Evolutionary conservation across 23 tunicate species (phyloP).

Genomic region (Ciona savignyi): DNA sequence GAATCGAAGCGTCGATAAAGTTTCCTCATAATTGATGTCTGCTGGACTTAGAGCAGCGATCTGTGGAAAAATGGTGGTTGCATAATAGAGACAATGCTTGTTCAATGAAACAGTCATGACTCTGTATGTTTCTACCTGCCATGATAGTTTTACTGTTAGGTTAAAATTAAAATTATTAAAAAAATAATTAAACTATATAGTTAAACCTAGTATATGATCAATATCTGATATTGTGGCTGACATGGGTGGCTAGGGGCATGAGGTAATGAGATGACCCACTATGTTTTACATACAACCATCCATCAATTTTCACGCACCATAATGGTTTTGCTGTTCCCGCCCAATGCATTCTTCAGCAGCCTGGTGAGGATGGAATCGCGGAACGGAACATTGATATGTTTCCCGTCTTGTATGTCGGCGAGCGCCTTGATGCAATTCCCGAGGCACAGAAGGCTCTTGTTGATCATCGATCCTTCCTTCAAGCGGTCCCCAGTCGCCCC

Average conservation of each 20-base stretch:
- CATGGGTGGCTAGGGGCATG: too few species aligned
- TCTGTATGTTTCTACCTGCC: too few species aligned
- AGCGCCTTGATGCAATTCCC: slow-evolving; percentile 92
- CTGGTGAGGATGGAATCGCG: slow-evolving; percentile 76
- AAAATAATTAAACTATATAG: too few species aligned
- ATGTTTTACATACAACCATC: too few species aligned
- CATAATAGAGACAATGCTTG: too few species aligned
- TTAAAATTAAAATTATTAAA: too few species aligned
- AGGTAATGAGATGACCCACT: too few species aligned
- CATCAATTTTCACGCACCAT: slow-evolving; percentile 78
- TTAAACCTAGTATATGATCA: too few species aligned
- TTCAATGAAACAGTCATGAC: too few species aligned
- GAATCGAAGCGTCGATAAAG: slow-evolving; percentile 81
- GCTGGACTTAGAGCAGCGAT: slow-evolving; percentile 96
- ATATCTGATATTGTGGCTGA: too few species aligned
- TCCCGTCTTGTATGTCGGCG: slow-evolving; percentile 81
- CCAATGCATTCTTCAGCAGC: slow-evolving; percentile 87
- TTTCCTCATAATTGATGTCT: slow-evolving; percentile 87
- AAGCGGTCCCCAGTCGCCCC: slow-evolving; percentile 83
- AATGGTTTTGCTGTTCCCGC: slow-evolving; percentile 93
- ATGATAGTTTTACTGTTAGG: too few species aligned
- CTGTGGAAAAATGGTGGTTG: slow-evolving; percentile 11
- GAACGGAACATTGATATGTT: slow-evolving; percentile 56
- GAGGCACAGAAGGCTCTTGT: slow-evolving; percentile 74
- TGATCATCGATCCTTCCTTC: slow-evolving; percentile 94